Conservation (phyloP, 2,113 vertebrate species). For the Lophochroa leadbeateri region DNA sequence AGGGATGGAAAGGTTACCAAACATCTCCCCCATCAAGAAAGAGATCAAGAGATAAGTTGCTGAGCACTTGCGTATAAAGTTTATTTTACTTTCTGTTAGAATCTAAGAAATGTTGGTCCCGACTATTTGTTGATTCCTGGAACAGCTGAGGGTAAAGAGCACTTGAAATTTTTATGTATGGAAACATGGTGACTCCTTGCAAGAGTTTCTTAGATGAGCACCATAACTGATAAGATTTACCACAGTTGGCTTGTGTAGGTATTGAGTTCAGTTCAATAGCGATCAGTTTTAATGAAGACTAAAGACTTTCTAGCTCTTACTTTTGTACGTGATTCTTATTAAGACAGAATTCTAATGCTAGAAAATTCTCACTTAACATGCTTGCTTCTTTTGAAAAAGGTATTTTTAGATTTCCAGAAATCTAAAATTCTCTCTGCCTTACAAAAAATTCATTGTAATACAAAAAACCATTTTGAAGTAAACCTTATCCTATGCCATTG, state of each 20-base stretch:
- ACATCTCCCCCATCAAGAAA: neutral
- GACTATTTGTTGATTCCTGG: neutral
- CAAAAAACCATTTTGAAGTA: constrained; percentile 16
- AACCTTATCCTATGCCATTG: neutral
- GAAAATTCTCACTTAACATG: neutral
- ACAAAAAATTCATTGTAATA: neutral
- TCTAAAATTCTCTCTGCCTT: neutral
- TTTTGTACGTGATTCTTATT: neutral
- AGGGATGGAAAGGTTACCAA: neutral
- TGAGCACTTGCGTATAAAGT: neutral
- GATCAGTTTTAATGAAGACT: constrained; percentile 28
- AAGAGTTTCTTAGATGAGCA: neutral
- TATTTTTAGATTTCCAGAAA: neutral
- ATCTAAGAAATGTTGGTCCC: neutral
- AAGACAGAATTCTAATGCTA: neutral
- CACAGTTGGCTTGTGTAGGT: neutral
- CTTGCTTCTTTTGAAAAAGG: constrained; percentile 12
- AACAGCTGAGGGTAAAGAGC: neutral
- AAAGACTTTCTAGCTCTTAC: neutral
- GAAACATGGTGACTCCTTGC: neutral
- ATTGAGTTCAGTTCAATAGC: constrained; percentile 5
- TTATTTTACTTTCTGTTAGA: neutral
- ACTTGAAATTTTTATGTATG: neutral
- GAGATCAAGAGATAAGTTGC: neutral
- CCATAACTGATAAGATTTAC: neutral